Evolutionary conservation across 2,888 invertebrate genomes (phyloP).

Genomic region (Malacosoma neustria): DNA sequence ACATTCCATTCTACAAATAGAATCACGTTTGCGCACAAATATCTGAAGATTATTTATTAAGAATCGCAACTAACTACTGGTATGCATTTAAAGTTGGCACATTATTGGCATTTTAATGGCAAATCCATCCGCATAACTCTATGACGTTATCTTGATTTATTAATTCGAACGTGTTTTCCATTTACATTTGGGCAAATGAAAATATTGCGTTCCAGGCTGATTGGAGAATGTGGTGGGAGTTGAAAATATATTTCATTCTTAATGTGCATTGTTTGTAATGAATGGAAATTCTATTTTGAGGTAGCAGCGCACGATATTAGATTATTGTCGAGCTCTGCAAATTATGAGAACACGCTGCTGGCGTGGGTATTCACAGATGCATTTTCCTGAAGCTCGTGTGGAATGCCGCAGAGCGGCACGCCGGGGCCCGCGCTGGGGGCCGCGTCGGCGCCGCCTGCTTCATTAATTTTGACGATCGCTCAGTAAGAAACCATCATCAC

Average conservation of each 20-base stretch:
- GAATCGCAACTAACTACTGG: conserved; percentile 33
- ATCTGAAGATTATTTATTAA: conserved; percentile 33
- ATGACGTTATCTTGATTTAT: conserved; percentile 61
- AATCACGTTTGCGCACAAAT: conserved; percentile 24
- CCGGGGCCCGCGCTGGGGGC: conserved; percentile 24
- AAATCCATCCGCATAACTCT: conserved; percentile 54
- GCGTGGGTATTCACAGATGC: conserved; percentile 48
- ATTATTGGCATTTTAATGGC: conserved; percentile 61
- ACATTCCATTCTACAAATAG: not conserved
- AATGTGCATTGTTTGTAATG: conserved; percentile 49
- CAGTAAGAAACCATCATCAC: too few relatives aligned
- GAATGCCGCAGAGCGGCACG: conserved; percentile 25
- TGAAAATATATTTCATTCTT: conserved; percentile 46
- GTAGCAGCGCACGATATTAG: conserved; percentile 41
- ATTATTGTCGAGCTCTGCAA: conserved; percentile 36
- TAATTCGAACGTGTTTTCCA: conserved; percentile 34
- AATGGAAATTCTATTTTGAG: conserved; percentile 56
- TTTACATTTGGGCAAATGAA: conserved; percentile 39
- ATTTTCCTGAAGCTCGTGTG: conserved; percentile 33
- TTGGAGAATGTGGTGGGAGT: conserved; percentile 41
- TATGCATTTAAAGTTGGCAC: conserved; percentile 51
- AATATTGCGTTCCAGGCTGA: conserved; percentile 37
- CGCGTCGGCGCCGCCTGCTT: conserved; percentile 1
- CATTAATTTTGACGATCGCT: conserved; percentile 1
- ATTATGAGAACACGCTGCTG: conserved; percentile 35